phyloP scores from a whole-genome alignment of 2,888 invertebrate species.

The Cryptops parisi region DNA sequence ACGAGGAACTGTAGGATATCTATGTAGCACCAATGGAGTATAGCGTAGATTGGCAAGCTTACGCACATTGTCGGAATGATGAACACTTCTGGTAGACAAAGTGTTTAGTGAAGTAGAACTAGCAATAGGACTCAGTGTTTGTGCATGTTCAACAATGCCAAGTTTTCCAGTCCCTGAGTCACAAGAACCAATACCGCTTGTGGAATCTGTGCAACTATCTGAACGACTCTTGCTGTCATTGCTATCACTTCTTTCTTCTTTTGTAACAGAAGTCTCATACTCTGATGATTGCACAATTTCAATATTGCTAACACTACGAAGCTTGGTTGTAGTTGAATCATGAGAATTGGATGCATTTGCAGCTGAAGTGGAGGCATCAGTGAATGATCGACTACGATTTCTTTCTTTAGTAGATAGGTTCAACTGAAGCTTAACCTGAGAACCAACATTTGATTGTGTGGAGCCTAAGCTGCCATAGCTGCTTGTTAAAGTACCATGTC shows the following conservation, averaged over 20 bases:
- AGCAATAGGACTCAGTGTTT: conserved; percentile 74
- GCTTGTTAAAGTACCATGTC: background rate
- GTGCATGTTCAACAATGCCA: conserved; percentile 44
- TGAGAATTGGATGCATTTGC: background rate
- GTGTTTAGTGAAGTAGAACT: conserved; percentile 47
- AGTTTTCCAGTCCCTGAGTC: conserved; percentile 42
- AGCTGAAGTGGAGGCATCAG: background rate
- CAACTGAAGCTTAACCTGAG: background rate
- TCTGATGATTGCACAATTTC: conserved; percentile 14
- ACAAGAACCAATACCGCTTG: conserved; percentile 66
- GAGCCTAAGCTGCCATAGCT: background rate
- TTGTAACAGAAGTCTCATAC: background rate
- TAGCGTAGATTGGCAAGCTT: conserved; percentile 27
- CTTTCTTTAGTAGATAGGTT: conserved; percentile 6
- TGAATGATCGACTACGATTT: conserved; percentile 15
- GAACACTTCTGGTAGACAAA: conserved; percentile 35
- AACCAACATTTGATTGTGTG: background rate
- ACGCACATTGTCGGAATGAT: conserved; percentile 27
- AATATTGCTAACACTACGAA: conserved; percentile 20
- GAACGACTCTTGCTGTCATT: conserved; percentile 34
- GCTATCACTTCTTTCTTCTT: conserved; percentile 22
- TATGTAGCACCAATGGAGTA: conserved; percentile 26
- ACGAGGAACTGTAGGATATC: background rate
- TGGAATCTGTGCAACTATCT: conserved; percentile 54
- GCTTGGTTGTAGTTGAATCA: conserved; percentile 5